Evolutionary conservation across 2,888 invertebrate genomes (phyloP).

Genomic region (Hyposoter didymator): DNA sequence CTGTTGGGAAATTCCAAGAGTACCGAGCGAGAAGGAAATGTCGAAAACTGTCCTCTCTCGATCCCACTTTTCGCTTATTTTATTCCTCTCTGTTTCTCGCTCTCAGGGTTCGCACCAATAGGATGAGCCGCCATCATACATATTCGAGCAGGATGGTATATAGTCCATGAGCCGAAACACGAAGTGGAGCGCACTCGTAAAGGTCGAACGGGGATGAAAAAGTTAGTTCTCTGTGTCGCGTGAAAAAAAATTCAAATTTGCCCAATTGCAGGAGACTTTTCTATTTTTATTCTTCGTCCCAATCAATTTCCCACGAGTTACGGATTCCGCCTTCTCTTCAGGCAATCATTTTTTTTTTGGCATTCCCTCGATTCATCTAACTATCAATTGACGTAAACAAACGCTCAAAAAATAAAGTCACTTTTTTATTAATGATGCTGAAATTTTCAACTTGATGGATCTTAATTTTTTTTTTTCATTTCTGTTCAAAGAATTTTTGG

Average conservation of each 20-base stretch:
- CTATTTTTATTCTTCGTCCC: slow-evolving; percentile 4
- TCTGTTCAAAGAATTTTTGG: not conserved
- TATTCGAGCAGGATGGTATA: slow-evolving; percentile 66
- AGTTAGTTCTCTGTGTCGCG: slow-evolving; percentile 41
- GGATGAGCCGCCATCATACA: slow-evolving; percentile 62
- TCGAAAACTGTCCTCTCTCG: slow-evolving; percentile 43
- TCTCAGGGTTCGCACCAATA: slow-evolving; percentile 27
- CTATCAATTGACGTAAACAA: not conserved
- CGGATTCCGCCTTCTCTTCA: not conserved
- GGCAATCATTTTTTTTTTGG: not conserved
- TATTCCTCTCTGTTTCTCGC: slow-evolving; percentile 5
- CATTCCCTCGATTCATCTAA: not conserved
- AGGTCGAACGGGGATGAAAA: slow-evolving; percentile 53
- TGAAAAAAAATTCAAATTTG: slow-evolving; percentile 42
- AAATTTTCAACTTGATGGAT: not conserved
- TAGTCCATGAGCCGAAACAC: slow-evolving; percentile 35
- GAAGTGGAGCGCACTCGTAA: slow-evolving; percentile 38
- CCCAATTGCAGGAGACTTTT: slow-evolving; percentile 14
- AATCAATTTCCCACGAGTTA: slow-evolving; percentile 8
- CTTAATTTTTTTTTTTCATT: not conserved
- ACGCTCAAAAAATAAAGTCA: not conserved
- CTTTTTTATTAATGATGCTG: not conserved
- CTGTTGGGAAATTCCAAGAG: slow-evolving; percentile 4
- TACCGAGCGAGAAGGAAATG: slow-evolving; percentile 40
- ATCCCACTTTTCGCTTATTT: slow-evolving; percentile 46